Conservation (phyloP, 2,113 vertebrate genomes). For the Puffinus mauretanicus region DNA sequence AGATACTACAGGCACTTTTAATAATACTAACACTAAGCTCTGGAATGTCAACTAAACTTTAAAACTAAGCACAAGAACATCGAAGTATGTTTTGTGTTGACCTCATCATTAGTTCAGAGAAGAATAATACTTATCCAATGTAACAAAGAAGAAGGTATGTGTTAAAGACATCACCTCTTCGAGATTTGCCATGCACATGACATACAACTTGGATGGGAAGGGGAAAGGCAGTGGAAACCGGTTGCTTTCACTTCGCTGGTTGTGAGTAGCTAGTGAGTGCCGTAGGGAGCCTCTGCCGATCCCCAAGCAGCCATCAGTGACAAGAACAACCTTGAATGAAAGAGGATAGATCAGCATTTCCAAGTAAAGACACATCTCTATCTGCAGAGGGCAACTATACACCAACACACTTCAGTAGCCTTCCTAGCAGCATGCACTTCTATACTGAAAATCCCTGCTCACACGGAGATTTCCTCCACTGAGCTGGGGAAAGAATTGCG, state of each 20-base stretch:
- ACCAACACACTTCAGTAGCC: background rate
- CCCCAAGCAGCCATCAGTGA: slow-evolving; percentile 94
- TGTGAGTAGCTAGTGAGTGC: slow-evolving; percentile 87
- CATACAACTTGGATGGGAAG: slow-evolving; percentile 91
- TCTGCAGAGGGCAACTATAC: background rate
- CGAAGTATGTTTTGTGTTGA: background rate
- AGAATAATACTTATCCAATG: background rate
- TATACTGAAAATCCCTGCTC: background rate
- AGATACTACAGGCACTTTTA: background rate
- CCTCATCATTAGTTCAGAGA: background rate
- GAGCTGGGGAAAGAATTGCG: background rate
- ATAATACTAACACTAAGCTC: background rate
- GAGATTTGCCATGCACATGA: slow-evolving; percentile 95
- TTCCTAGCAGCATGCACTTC: too few relatives aligned
- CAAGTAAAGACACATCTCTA: background rate
- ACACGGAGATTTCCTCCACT: rapidly evolving
- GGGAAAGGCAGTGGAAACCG: slow-evolving; percentile 94
- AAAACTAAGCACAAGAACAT: background rate
- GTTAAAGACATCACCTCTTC: slow-evolving; percentile 85
- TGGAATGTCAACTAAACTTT: background rate
- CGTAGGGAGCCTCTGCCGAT: slow-evolving; percentile 93
- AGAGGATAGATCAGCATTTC: background rate
- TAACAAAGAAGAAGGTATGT: background rate
- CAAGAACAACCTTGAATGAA: slow-evolving; percentile 85
- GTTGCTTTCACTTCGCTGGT: slow-evolving; percentile 86